Evolutionary conservation across 2,888 invertebrate species (phyloP).

Genomic region (Monochamus alternatus): DNA sequence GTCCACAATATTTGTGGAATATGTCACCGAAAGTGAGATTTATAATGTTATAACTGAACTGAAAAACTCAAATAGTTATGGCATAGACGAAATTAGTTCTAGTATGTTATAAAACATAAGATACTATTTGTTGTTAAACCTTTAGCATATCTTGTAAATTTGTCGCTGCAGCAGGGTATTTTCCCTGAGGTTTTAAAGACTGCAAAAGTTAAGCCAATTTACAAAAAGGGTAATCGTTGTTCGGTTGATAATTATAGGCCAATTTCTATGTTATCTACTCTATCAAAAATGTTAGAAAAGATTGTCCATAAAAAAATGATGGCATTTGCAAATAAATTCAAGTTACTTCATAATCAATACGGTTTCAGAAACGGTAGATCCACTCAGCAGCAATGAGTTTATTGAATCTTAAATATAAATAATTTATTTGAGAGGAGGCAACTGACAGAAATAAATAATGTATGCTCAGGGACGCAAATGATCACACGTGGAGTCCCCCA

Average conservation of each 20-base stretch:
- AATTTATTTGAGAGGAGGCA: neutral
- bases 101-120: neutral
- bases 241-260: neutral
- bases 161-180: neutral
- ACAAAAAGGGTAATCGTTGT: neutral
- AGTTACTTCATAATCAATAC: neutral
- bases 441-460: neutral
- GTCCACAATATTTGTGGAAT: neutral
- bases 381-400: constrained; percentile 4
- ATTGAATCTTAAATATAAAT: neutral
- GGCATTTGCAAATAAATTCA: neutral
- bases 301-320: neutral
- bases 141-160: constrained; percentile 1
- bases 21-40: too few species aligned
- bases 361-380: neutral
- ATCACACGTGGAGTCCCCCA: neutral
- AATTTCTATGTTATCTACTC: neutral
- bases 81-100: too few species aligned
- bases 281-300: neutral
- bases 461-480: neutral
- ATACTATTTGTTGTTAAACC: neutral
- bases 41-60: too few species aligned
- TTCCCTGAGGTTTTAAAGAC: constrained; percentile 5
- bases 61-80: too few species aligned
- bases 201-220: neutral